These are phyloP conservation scores for Neofelis nebulosa DNA, from an alignment of 2,113 vertebrate genomes.

Conservation along the genomic window DNA sequence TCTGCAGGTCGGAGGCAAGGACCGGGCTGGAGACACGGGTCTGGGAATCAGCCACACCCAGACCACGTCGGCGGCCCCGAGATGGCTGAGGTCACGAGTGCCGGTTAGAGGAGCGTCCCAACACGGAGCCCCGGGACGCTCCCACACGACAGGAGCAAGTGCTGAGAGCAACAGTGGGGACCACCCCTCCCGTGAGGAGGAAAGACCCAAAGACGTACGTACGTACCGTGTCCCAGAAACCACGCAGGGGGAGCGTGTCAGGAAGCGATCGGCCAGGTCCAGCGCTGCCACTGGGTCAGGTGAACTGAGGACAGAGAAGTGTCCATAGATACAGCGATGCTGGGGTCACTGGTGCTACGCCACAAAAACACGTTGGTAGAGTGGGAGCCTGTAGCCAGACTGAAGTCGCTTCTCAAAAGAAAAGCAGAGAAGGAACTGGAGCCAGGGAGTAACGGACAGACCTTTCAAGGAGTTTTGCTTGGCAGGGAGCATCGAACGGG, in stretches of 20 bases:
- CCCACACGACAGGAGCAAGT: not conserved
- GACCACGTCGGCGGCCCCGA: not conserved
- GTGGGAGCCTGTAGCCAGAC: not conserved
- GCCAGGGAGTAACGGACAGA: rapidly evolving
- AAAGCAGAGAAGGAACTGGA: not conserved
- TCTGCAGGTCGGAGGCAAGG: not conserved
- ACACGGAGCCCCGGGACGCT: not conserved
- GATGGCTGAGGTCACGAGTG: not conserved
- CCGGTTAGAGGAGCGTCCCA: not conserved
- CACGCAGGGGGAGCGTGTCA: not conserved
- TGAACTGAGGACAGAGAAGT: not conserved
- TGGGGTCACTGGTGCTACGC: not conserved
- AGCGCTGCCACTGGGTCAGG: not conserved
- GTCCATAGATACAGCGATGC: not conserved
- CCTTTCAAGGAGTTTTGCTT: not conserved
- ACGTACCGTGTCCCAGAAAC: not conserved
- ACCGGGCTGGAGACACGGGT: not conserved
- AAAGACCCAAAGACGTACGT: not conserved
- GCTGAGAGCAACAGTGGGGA: not conserved
- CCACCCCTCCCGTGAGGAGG: not conserved
- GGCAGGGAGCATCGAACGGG: not conserved
- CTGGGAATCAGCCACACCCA: not conserved
- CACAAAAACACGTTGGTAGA: not conserved
- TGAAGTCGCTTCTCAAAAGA: not conserved
- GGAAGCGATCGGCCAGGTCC: not conserved